These are phyloP conservation scores for Drosophila seclusa DNA, from an alignment of 2,888 invertebrate species.

Conservation along the genomic window DNA sequence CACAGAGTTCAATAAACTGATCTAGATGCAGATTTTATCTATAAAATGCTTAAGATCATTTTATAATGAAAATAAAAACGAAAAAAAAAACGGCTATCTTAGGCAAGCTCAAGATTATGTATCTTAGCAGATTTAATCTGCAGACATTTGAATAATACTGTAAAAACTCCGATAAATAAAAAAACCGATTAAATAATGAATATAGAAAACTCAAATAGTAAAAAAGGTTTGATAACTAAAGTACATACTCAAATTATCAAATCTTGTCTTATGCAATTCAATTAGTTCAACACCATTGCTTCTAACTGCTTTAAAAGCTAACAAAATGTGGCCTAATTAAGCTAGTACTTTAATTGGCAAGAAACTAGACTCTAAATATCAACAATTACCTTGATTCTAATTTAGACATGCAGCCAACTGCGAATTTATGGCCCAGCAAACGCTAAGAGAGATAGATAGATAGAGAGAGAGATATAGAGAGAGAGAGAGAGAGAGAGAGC, in stretches of 20 bases:
- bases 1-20: neutral
- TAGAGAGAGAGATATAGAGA: neutral
- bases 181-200: neutral
- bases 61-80: neutral
- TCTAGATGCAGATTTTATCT: neutral
- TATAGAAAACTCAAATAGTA: neutral
- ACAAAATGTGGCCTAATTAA: slow-evolving; percentile 6
- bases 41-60: neutral
- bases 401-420: slow-evolving; percentile 53
- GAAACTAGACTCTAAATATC: slow-evolving; percentile 24
- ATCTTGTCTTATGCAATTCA: neutral
- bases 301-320: neutral
- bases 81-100: neutral
- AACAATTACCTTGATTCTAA: slow-evolving; percentile 51
- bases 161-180: neutral
- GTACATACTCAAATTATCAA: neutral
- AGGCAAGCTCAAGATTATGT: neutral
- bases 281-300: neutral
- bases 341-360: slow-evolving; percentile 12
- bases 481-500: neutral
- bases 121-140: neutral
- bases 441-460: neutral
- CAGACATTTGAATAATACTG: neutral
- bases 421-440: slow-evolving; percentile 65
- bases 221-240: neutral